Base-by-base conservation (phyloP, 2,113 vertebrate genomes). In the Brachypteracias leptosomus region DNA sequence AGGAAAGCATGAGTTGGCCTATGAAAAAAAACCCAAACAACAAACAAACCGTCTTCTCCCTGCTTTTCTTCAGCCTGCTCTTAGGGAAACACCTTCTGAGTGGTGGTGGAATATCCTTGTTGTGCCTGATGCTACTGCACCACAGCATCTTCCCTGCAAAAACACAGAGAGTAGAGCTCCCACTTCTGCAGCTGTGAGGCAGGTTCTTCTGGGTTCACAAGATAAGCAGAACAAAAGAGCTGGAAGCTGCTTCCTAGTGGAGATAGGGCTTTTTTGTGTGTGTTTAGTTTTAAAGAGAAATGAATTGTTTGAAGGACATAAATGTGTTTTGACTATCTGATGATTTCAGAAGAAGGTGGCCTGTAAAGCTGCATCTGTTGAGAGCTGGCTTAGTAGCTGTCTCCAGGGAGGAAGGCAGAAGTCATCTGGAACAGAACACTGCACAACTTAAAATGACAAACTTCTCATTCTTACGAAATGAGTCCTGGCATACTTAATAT, bases 381-480 rank as follows among this genome's bases (percentile, higher is more conserved):
- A 9, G 92, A 93, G 92, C 92, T 96, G 93, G 95, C 95, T 94
- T 68, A 42, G 96, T 93, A 93, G 93, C 85, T 51, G 52, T 94
- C 93, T 89, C 88, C 5, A 13, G 76, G 80, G 95, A 90, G 65
- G 72, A 95, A 94, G 68, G 95, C 92, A 97, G 90, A 94, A 96
- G 88, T 93, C 76, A 95, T 96, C 88, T 96, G 92, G 95, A 90
- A 75, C 58, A 67, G 40, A 78, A 52, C 31, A 26, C 38, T 57
- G 79, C 47, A 33, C 88, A 92, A 79, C 72, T 94, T 81, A 93
- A 91, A 93, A 91, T 88, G 95, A 94, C 78, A 90, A 93, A 87
- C 68, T 93, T 72, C 63, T 95, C 52, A 59, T 88, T 96, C 89
- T 96, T 91, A 77, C 47, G 74, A 97, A 97, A 96, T 86, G 82